Percentiles rank a stretch among this genome's conserved stretches.
Conservation (phyloP, 1,140 invertebrate species). For the Choristoneura fumiferana region DNA sequence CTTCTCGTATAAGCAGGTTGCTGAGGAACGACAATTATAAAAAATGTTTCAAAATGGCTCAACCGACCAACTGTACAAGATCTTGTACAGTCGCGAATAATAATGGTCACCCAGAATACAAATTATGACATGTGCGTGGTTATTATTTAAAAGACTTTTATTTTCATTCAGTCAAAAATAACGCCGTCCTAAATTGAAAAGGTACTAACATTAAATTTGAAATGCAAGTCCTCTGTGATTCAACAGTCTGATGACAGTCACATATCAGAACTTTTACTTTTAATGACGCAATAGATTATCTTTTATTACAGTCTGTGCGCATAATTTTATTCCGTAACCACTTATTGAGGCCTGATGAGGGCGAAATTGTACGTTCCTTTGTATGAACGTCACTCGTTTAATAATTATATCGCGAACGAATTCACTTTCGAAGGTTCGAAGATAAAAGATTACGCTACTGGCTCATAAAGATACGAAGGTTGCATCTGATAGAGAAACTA, state of each 20-base stretch:
- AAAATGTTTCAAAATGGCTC: too few relatives aligned
- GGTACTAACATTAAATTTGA: background rate
- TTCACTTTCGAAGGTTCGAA: conserved; percentile 4
- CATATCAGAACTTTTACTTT: conserved; percentile 3
- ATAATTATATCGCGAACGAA: conserved; percentile 13
- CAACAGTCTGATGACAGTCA: background rate
- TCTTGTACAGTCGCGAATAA: too few relatives aligned
- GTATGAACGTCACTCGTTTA: conserved; percentile 1
- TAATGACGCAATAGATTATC: conserved; percentile 6
- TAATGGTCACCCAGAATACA: too few relatives aligned
- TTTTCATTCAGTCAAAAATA: too few relatives aligned
- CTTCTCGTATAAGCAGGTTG: too few relatives aligned
- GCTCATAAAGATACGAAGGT: background rate
- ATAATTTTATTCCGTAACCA: conserved; percentile 12
- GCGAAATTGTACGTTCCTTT: conserved; percentile 16
- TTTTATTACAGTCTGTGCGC: background rate
- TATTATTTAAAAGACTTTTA: too few relatives aligned
- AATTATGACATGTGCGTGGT: too few relatives aligned
- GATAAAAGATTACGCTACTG: conserved; percentile 16
- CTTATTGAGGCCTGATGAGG: conserved; percentile 12
- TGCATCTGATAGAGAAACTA: conserved; percentile 15
- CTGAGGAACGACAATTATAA: too few relatives aligned
- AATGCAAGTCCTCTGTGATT: background rate
- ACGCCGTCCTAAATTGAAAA: background rate
- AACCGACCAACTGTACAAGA: too few relatives aligned